Base-by-base conservation (phyloP, 2,797 vertebrate genomes). In the Ctenochaetus hawaiiensis region DNA sequence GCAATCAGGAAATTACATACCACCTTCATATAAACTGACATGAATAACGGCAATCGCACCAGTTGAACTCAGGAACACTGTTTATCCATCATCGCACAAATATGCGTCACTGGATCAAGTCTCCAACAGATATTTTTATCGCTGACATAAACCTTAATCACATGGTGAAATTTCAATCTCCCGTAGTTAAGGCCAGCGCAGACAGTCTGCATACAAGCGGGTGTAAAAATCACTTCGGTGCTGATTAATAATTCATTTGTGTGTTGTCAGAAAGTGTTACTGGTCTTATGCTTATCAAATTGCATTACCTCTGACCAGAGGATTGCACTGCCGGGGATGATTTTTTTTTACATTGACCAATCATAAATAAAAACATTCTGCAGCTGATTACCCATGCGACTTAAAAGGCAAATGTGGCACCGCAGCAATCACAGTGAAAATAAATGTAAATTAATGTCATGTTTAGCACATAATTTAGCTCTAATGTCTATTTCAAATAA, bases 241-340 rank as follows among this genome's bases (percentile, higher is more conserved):
- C 37, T 68, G 78, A 86, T 90, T 84, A 89, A 86, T 85, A 85
- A 82, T 88, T 83, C 45, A 87, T 84, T 51, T 56, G 62, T 58
- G 65, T 71, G 77, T 75, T 78, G 73, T 85, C 67, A 75, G 39
- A 67, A 75, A 80, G 78, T 67, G 72, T 77, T 78, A 70, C 67
- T 62, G 68, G 23, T 75, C 59, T 72, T 52, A 77, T 80, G 54
- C 51, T 54, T 26, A 73, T 79, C 68, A 82, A 76, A 84, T 48
- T 72, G 68, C 58, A 80, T 81, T 81, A 61, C 61, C 47, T 57
- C 61, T 45, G 65, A 75, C 53, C 52, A 39, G 16, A 69, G 9
- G 64, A 56, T 26, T 34, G 61, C 56, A 37, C 51, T 60, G 53
- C 64, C 63, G 26, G n/a, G 14, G 53, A 66, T 30, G 48, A 57